Conservation (phyloP, 2,888 invertebrate genomes). For the Meandrusa payeni region DNA sequence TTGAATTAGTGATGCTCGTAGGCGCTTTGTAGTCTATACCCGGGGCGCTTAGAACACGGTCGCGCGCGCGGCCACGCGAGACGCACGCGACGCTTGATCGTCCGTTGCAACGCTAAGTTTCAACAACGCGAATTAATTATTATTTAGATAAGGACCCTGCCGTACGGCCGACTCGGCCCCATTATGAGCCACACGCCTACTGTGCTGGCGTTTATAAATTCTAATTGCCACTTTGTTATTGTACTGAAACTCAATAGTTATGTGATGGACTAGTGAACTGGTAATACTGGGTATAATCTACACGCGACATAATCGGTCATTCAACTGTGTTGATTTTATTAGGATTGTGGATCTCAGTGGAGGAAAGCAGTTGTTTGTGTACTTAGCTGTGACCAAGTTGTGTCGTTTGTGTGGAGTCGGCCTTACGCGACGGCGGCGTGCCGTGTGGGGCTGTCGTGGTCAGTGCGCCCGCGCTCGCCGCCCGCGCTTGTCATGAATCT, state of each 20-base stretch:
- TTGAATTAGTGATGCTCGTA: conserved; percentile 13
- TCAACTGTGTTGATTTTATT: background rate
- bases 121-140: background rate
- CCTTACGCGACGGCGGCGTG: too few species aligned
- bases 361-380: too few species aligned
- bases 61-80: background rate
- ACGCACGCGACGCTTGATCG: background rate
- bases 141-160: background rate
- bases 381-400: too few species aligned
- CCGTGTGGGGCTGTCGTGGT: conserved; percentile 31
- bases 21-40: conserved; percentile 4
- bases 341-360: too few species aligned
- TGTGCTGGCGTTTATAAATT: too few species aligned
- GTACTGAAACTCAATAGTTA: too few species aligned
- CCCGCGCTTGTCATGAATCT: conserved; percentile 52
- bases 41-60: background rate
- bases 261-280: too few species aligned
- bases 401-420: conserved; percentile 12
- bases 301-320: conserved; percentile 4
- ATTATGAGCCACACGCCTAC: too few species aligned
- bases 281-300: too few species aligned
- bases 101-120: conserved; percentile 1
- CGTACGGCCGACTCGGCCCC: background rate
- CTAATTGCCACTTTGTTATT: background rate
- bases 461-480: conserved; percentile 47